Base-by-base conservation (phyloP, 2,888 invertebrate species). In the Lycocerus yunnanus region DNA sequence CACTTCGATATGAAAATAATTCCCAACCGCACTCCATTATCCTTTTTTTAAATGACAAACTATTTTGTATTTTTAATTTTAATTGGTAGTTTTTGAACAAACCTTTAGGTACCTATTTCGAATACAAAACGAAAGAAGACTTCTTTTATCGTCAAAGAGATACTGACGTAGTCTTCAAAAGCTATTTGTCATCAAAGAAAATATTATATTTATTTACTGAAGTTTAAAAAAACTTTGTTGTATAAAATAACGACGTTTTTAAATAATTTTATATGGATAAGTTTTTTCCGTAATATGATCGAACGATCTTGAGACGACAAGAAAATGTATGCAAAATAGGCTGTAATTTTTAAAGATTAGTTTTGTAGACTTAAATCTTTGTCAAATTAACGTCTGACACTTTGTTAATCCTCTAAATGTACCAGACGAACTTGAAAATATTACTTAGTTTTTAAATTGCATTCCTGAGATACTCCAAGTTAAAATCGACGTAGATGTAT, bases 401-500 rank as follows among this genome's bases (percentile, higher is more conserved):
- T 63, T 63, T 63, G 61, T 63, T 63, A 73, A 73, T 73, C 68
- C 68, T 20, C 43, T 27, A 68, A 63, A 58, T 20, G 68, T 65
- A 68, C 60, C 13, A 18, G 61, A 63, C 11, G 60, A 15, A 60
- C 20, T 63, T 63, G 20, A 63, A 63, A 63, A 63, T 63, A 20
- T 63, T 63, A 63, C 61, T 63, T 63, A 63, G 66, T 24, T 66
- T 21, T 66, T 66, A 43, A 66, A 66, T 43, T 14, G 66, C 66
- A 70, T 74, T 74, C 73, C 68, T 74, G 15, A 58, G 66, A 70
- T 27, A 15, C 66, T 74, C 61, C 70, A 20, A 70, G 70, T 66
- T 67, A 20, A 66, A 70, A 74, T 70, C 67, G 70, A 74, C 73
- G 61, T 15, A 70, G 73, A 74, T 74, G 67, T 74, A 74, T 74